Conservation (phyloP, 2,888 invertebrate species). For the Phengaris alcon region DNA sequence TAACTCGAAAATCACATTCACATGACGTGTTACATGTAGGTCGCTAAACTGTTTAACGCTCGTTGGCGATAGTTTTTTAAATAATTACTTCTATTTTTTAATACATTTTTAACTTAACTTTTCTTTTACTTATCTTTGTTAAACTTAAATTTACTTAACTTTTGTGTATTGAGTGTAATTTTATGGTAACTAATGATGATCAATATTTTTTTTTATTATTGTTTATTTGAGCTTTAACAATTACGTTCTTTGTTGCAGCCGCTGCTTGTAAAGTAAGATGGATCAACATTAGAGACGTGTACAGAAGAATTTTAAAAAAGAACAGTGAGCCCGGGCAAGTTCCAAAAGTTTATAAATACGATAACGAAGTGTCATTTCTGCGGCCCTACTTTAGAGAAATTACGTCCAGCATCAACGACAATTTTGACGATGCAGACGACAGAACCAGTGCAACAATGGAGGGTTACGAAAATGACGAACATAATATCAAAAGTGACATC, state of each 20-base stretch:
- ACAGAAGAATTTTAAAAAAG: slow-evolving; percentile 61
- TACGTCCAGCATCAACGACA: slow-evolving; percentile 37
- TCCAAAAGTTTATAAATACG: slow-evolving; percentile 62
- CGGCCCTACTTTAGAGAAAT: slow-evolving; percentile 63
- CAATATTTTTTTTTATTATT: background rate
- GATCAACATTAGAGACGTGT: slow-evolving; percentile 71
- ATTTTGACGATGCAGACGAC: slow-evolving; percentile 44
- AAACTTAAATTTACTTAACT: no score
- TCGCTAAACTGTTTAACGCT: background rate
- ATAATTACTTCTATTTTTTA: no score
- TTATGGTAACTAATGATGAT: no score
- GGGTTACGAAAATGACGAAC: slow-evolving; percentile 41
- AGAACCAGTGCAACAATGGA: slow-evolving; percentile 45
- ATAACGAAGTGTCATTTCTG: slow-evolving; percentile 60
- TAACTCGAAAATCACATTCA: slow-evolving; percentile 22
- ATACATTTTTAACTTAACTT: no score
- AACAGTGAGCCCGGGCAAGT: slow-evolving; percentile 43
- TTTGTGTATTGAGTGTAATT: no score
- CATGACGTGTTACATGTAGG: no score
- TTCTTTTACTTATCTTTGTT: no score
- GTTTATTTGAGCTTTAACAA: slow-evolving; percentile 4
- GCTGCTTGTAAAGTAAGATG: slow-evolving; percentile 68
- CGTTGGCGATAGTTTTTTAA: no score
- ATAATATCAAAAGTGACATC: slow-evolving; percentile 45
- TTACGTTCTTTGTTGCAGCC: slow-evolving; percentile 47